Conservation (phyloP, 2,888 invertebrate genomes). For the Diogma glabrata region DNA sequence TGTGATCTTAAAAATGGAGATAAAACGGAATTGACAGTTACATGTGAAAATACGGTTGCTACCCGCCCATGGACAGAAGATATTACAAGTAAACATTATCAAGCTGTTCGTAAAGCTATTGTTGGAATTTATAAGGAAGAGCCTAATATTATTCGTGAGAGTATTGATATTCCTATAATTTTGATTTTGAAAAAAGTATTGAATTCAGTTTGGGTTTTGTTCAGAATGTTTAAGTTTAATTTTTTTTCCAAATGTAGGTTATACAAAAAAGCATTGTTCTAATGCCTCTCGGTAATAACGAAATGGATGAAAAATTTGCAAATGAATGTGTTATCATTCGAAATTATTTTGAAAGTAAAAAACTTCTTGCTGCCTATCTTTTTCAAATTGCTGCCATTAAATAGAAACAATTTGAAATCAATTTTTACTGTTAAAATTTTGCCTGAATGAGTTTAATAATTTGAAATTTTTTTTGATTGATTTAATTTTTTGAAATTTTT, state of each 20-base stretch:
- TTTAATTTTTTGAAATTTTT: too few relatives aligned
- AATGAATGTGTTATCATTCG: constrained; percentile 35
- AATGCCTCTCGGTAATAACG: constrained; percentile 31
- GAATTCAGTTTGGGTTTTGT: too few relatives aligned
- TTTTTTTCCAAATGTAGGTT: neutral
- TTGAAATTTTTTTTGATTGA: too few relatives aligned
- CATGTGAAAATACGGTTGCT: constrained; percentile 24
- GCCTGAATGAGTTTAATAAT: too few relatives aligned
- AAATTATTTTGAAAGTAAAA: constrained; percentile 37
- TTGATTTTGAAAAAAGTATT: constrained; percentile 31
- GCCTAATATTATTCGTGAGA: constrained; percentile 37
- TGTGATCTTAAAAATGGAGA: constrained; percentile 14
- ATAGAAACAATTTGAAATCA: too few relatives aligned
- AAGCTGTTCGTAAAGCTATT: constrained; percentile 35
- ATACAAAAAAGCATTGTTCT: constrained; percentile 34
- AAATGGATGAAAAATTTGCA: constrained; percentile 28
- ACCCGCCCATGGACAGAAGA: constrained; percentile 36
- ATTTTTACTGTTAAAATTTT: too few relatives aligned
- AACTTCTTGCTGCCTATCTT: constrained; percentile 36
- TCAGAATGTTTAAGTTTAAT: too few relatives aligned
- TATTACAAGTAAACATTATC: constrained; percentile 30
- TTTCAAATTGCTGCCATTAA: constrained; percentile 16
- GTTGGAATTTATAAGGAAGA: constrained; percentile 39
- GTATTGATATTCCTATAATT: constrained; percentile 30
- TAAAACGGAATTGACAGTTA: constrained; percentile 19